Evolutionary conservation across 2,797 vertebrate species (phyloP).

Genomic region (Danionella dracula): DNA sequence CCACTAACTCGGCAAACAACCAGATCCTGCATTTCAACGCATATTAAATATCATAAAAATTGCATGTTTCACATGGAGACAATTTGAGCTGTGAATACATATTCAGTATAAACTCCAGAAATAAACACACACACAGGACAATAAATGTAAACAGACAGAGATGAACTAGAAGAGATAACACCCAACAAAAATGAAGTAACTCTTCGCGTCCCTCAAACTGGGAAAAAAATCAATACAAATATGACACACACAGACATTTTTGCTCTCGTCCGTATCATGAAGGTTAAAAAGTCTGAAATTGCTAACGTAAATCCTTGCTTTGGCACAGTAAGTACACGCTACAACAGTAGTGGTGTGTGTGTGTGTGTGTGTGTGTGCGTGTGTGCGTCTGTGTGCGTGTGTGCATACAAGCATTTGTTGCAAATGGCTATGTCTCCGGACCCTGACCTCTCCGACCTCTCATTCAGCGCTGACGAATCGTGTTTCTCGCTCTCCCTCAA

Average conservation of each 20-base stretch:
- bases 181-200: slow-evolving; percentile 7
- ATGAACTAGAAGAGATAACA: slow-evolving; percentile 12
- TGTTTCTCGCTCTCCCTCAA: slow-evolving; percentile 27
- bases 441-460: slow-evolving; percentile 29
- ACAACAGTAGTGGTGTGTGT: too few species aligned
- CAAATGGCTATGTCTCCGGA: slow-evolving; percentile 28
- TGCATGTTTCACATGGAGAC: not conserved
- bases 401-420: slow-evolving; percentile 21
- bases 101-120: too few species aligned
- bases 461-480: slow-evolving; percentile 31
- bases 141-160: slow-evolving; percentile 15
- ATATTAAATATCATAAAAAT: not conserved
- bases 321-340: not conserved
- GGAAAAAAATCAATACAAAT: slow-evolving; percentile 7
- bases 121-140: not conserved
- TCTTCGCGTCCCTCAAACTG: not conserved
- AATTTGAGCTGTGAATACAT: too few species aligned
- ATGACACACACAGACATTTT: slow-evolving; percentile 5
- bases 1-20: not conserved
- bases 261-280: not conserved
- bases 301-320: slow-evolving; percentile 1
- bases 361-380: too few species aligned
- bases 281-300: slow-evolving; percentile 24
- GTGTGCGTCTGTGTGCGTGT: too few species aligned
- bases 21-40: too few species aligned